phyloP scores from a whole-genome alignment of 2,888 invertebrate species.

The Drosophila demipolita region DNA sequence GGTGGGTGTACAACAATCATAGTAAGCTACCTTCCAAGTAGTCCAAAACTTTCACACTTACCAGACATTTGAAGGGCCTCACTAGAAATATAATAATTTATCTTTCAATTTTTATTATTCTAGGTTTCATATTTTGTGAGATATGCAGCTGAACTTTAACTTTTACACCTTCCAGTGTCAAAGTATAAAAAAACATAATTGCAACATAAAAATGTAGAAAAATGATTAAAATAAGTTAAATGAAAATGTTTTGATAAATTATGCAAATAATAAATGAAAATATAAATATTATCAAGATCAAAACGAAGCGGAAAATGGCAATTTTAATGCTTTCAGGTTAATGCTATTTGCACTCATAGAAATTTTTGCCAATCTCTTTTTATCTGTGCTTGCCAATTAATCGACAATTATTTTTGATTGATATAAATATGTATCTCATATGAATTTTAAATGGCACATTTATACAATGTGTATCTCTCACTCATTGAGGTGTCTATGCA shows the following conservation, averaged over 20 bases:
- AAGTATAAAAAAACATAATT: conserved; percentile 2
- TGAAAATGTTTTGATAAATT: conserved; percentile 46
- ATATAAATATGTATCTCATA: conserved; percentile 1
- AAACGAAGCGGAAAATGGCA: conserved; percentile 6
- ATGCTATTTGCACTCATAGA: conserved; percentile 34
- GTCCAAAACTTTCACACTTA: too few relatives aligned
- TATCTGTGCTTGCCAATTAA: conserved; percentile 55
- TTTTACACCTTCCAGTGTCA: not conserved
- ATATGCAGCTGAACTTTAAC: not conserved
- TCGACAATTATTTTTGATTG: conserved; percentile 44
- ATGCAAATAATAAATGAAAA: conserved; percentile 34
- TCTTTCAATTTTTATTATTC: not conserved
- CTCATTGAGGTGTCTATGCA: not conserved
- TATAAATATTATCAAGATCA: conserved; percentile 3
- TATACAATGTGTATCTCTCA: not conserved
- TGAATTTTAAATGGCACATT: not conserved
- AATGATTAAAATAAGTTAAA: conserved; percentile 39
- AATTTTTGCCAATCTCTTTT: conserved; percentile 16
- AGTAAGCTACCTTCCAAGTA: not conserved
- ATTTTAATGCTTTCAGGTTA: conserved; percentile 46
- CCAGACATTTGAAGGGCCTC: too few relatives aligned
- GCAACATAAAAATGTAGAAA: conserved; percentile 7
- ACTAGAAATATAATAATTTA: not conserved
- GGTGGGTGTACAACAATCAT: not conserved
- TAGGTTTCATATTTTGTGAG: not conserved